Evolutionary conservation across 2,113 vertebrate species (phyloP).

Genomic region (Aphyosemion australe): DNA sequence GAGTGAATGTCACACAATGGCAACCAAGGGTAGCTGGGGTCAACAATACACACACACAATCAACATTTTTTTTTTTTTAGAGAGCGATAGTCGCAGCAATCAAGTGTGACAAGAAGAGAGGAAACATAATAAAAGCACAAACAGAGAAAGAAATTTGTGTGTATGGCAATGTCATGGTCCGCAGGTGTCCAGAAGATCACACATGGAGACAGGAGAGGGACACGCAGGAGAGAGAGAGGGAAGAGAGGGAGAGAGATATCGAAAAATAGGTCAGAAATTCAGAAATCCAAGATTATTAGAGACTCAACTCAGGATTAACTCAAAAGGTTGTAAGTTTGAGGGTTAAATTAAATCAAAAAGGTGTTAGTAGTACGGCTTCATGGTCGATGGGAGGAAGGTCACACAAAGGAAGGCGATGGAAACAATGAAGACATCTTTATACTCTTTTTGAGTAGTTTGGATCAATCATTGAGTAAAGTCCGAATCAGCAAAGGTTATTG

Average conservation of each 20-base stretch:
- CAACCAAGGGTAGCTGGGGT: slow-evolving; percentile 90
- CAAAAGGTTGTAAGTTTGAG: slow-evolving; percentile 75
- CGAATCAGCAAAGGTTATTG: slow-evolving; percentile 21
- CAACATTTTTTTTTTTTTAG: slow-evolving; percentile 47
- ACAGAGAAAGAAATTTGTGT: slow-evolving; percentile 55
- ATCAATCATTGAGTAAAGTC: slow-evolving; percentile 18
- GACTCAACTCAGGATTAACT: slow-evolving; percentile 80
- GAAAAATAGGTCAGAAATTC: slow-evolving; percentile 94
- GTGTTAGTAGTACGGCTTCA: slow-evolving; percentile 65
- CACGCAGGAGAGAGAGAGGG: slow-evolving; percentile 46
- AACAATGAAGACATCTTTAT: slow-evolving; percentile 23
- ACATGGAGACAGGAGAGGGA: slow-evolving; percentile 63
- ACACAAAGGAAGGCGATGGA: slow-evolving; percentile 30
- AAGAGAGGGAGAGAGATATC: slow-evolving; percentile 83
- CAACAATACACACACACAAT: slow-evolving; percentile 50
- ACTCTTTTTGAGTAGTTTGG: slow-evolving; percentile 13
- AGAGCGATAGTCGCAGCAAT: slow-evolving; percentile 21
- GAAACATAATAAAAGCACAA: slow-evolving; percentile 15
- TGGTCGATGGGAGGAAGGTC: slow-evolving; percentile 40
- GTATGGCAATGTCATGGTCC: slow-evolving; percentile 79
- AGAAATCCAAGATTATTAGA: slow-evolving; percentile 87
- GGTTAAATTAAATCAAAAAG: slow-evolving; percentile 65
- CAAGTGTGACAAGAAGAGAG: slow-evolving; percentile 32
- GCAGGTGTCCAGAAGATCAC: slow-evolving; percentile 75
- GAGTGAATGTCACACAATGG: slow-evolving; percentile 84